A percentile compares a stretch with the other conserved stretches of the same genome.
Conservation (phyloP, 2,797 vertebrate species). For the Triplophysa yarkandensis region DNA sequence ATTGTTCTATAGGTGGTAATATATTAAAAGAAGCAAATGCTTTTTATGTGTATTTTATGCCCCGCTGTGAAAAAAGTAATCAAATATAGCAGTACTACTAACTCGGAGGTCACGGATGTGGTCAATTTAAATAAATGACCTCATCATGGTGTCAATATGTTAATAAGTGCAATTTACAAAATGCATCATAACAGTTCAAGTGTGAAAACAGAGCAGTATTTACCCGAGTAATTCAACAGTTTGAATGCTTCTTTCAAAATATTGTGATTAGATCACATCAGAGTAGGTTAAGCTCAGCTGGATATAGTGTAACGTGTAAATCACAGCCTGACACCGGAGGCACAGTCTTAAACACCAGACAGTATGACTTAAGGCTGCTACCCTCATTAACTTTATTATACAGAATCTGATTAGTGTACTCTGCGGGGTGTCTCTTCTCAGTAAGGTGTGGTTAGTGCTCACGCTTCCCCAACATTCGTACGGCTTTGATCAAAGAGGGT, state of each 20-base stretch:
- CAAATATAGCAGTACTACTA: constrained; percentile 13
- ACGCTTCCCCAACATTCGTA: constrained; percentile 23
- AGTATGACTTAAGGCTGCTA: neutral
- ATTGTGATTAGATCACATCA: neutral
- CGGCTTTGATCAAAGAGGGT: constrained; percentile 28
- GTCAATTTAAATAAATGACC: constrained; percentile 26
- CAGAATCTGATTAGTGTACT: constrained; percentile 30
- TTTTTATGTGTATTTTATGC: constrained; percentile 8
- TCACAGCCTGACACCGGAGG: constrained; percentile 18
- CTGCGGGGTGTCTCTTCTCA: constrained; percentile 33
- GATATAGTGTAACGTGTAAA: constrained; percentile 29
- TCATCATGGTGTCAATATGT: neutral
- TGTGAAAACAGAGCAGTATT: constrained; percentile 6
- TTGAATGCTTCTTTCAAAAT: neutral
- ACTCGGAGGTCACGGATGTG: constrained; percentile 27
- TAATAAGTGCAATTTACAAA: neutral
- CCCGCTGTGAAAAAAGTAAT: constrained; percentile 31
- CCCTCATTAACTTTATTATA: constrained; percentile 39
- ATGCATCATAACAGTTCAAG: neutral
- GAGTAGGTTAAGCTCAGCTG: constrained; percentile 8
- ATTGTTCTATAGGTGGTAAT: constrained; percentile 24
- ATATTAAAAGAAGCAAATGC: constrained; percentile 19
- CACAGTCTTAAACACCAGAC: constrained; percentile 7
- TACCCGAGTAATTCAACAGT: constrained; percentile 2
- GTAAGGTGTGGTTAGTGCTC: constrained; percentile 39